These are phyloP conservation scores for honey bee (Apis mellifera) DNA, from an alignment of 1,140 invertebrate species.

Conservation along the genomic window DNA sequence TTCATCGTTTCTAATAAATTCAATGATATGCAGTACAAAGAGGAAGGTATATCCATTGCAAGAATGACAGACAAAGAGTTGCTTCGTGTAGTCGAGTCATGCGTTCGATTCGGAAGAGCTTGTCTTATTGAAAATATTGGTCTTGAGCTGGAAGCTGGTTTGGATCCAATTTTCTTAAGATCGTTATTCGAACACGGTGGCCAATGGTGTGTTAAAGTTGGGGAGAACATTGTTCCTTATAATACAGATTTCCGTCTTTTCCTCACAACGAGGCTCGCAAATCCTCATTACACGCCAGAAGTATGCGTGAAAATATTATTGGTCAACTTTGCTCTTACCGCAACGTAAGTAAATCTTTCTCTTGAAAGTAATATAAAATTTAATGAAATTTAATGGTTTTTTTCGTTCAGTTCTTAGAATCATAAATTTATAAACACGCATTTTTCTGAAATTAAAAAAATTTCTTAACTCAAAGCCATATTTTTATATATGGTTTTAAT, in stretches of 20 bases:
- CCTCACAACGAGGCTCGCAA: conserved; percentile 87
- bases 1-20: too few relatives aligned
- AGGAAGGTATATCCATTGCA: conserved; percentile 82
- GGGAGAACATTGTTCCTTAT: conserved; percentile 86
- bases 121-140: conserved; percentile 85
- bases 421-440: too few relatives aligned
- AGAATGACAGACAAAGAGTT: conserved; percentile 87
- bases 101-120: conserved; percentile 86
- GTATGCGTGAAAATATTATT: conserved; percentile 85
- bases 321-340: conserved; percentile 87
- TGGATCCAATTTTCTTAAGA: conserved; percentile 85
- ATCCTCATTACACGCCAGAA: conserved; percentile 89
- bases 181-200: conserved; percentile 81
- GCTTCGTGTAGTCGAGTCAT: conserved; percentile 87
- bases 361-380: neutral
- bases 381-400: too few relatives aligned
- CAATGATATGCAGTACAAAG: conserved; percentile 80
- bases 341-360: conserved; percentile 75
- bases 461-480: too few relatives aligned
- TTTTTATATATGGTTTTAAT: too few relatives aligned
- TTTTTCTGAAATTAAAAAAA: too few relatives aligned
- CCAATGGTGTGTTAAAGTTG: conserved; percentile 81
- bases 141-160: conserved; percentile 84
- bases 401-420: too few relatives aligned
- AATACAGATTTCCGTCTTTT: conserved; percentile 85